Percentiles rank a stretch among this genome's conserved stretches.
These are phyloP conservation scores for Schizopygopsis pylzovi DNA, from an alignment of 2,797 vertebrate species.

Conservation along the genomic window DNA sequence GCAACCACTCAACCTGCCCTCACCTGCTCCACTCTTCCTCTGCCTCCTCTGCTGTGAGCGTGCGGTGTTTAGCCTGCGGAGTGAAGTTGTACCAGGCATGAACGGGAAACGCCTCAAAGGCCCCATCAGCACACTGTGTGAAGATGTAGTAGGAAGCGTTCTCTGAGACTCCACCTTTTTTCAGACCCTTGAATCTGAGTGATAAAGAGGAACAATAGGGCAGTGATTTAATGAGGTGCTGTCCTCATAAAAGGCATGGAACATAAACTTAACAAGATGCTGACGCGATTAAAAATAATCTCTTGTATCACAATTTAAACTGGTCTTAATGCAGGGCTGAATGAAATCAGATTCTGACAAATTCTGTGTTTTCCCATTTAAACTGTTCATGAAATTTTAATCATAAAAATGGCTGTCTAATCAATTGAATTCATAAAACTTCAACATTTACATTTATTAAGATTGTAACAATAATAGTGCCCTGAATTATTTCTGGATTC, in stretches of 20 bases:
- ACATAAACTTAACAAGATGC: neutral
- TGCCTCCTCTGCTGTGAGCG: slow-evolving; percentile 90
- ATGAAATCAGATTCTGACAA: neutral
- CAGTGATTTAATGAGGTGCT: neutral
- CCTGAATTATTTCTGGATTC: neutral
- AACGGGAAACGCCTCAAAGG: slow-evolving; percentile 92
- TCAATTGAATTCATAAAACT: neutral
- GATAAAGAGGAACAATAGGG: neutral
- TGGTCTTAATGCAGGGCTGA: too few relatives aligned
- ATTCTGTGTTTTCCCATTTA: neutral
- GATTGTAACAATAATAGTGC: neutral
- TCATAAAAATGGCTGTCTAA: neutral
- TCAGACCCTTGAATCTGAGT: slow-evolving; percentile 87
- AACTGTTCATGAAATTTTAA: neutral
- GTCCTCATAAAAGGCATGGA: neutral
- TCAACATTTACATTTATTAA: neutral
- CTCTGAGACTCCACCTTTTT: slow-evolving; percentile 91
- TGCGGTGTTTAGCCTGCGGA: slow-evolving; percentile 87
- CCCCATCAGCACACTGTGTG: slow-evolving; percentile 90
- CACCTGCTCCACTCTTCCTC: slow-evolving; percentile 93
- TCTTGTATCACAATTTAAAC: neutral
- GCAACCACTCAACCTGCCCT: slow-evolving; percentile 26
- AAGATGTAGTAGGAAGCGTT: slow-evolving; percentile 96
- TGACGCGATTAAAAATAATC: neutral
- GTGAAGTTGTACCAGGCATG: slow-evolving; percentile 94